A percentile compares a stretch with the other conserved stretches of the same genome.
These are phyloP conservation scores for Spinus olivaceus DNA, from an alignment of 2,797 vertebrate species.

Conservation along the genomic window DNA sequence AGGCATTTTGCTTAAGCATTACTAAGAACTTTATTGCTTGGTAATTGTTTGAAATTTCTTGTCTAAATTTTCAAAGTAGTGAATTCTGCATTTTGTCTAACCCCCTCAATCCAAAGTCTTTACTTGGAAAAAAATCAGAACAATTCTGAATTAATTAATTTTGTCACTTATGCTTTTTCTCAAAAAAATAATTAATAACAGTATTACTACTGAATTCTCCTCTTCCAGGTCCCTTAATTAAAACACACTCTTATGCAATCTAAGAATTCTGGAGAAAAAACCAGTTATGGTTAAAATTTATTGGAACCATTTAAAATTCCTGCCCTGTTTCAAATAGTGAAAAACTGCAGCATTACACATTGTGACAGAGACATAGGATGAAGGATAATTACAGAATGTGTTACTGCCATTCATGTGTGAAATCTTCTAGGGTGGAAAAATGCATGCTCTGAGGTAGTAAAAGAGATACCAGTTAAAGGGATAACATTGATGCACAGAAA, in stretches of 20 bases:
- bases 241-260: neutral
- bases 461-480: conserved; percentile 48
- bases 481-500: conserved; percentile 40
- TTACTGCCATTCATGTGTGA: conserved; percentile 63
- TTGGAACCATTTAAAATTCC: conserved; percentile 55
- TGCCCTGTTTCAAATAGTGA: conserved; percentile 45
- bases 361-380: conserved; percentile 52
- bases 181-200: neutral
- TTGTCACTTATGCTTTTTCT: neutral
- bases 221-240: neutral
- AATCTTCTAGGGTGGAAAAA: conserved; percentile 64
- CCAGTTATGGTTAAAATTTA: conserved; percentile 18
- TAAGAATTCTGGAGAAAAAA: conserved; percentile 1
- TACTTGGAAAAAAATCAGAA: neutral
- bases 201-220: neutral
- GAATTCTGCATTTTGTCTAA: conserved; percentile 11
- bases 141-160: neutral
- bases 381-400: conserved; percentile 70
- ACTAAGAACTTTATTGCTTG: neutral
- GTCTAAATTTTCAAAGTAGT: conserved; percentile 24
- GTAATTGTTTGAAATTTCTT: neutral
- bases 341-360: conserved; percentile 36
- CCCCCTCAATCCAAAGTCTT: neutral
- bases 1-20: conserved; percentile 48
- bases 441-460: conserved; percentile 51